Percentiles rank a stretch among this genome's conserved stretches.
phyloP scores from a whole-genome alignment of 2,113 vertebrate genomes.

The Perca schrenkii region DNA sequence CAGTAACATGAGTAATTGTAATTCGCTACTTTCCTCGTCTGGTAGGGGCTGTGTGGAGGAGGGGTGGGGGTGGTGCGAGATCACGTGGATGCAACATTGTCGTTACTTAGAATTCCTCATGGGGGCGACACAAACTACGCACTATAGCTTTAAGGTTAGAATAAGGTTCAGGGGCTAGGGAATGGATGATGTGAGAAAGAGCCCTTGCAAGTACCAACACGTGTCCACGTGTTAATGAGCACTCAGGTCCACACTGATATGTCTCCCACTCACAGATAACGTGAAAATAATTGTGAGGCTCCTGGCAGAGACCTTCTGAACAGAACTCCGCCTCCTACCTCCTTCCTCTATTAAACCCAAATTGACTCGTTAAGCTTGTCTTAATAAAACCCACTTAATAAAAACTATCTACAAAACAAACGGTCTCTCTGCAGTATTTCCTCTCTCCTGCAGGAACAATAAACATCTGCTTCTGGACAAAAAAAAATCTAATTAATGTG shows the following conservation, averaged over 20 bases:
- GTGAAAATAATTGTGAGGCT: constrained; percentile 14
- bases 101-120: too few relatives aligned
- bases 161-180: neutral
- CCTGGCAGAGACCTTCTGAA: constrained; percentile 15
- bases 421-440: neutral
- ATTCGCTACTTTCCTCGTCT: too few relatives aligned
- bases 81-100: too few relatives aligned
- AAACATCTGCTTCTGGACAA: constrained; percentile 29
- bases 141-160: neutral
- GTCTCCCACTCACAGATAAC: neutral
- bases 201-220: neutral
- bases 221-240: neutral
- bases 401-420: constrained; percentile 32
- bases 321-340: neutral
- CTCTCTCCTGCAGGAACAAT: constrained; percentile 11
- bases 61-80: too few relatives aligned
- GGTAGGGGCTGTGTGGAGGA: too few relatives aligned
- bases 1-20: too few relatives aligned
- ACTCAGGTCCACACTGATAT: neutral
- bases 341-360: constrained; percentile 15
- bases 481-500: constrained; percentile 37
- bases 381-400: constrained; percentile 45
- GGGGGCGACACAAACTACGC: too few relatives aligned
- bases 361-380: constrained; percentile 32
- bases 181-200: neutral